phyloP scores from a whole-genome alignment of 2,113 vertebrate species.

The Actenoides hombroni region DNA sequence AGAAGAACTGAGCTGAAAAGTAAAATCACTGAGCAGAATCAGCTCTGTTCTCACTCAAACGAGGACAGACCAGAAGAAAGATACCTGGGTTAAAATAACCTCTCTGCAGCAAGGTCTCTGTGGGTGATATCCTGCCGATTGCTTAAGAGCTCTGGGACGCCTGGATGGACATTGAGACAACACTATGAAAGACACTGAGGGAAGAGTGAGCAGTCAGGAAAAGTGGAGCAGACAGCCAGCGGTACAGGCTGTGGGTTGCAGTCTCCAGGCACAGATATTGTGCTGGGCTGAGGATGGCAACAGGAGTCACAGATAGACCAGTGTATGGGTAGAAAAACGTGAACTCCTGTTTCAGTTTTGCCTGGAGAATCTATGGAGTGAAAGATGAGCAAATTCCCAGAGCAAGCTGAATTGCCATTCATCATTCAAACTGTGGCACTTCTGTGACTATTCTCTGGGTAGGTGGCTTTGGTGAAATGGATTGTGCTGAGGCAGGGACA shows the following conservation, averaged over 20 bases:
- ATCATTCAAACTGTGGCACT: neutral
- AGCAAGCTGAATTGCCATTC: neutral
- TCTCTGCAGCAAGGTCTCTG: neutral
- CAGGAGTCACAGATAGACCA: neutral
- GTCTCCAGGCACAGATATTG: neutral
- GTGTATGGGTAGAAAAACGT: neutral
- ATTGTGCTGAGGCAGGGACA: neutral
- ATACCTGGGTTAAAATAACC: neutral
- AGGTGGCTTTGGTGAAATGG: neutral
- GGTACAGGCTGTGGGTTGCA: neutral
- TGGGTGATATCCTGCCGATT: neutral
- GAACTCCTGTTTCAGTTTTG: neutral
- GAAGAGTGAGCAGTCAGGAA: neutral
- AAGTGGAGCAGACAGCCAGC: neutral
- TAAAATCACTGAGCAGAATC: too few species aligned
- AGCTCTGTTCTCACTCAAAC: too few species aligned
- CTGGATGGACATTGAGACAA: neutral
- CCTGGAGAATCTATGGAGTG: neutral
- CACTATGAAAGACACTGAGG: neutral
- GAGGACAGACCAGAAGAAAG: neutral
- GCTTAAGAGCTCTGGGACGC: neutral
- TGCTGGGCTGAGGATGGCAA: neutral
- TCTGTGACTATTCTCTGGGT: neutral
- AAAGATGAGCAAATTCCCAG: neutral
- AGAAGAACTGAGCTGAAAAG: too few species aligned